phyloP scores from a whole-genome alignment of 2,113 vertebrate species.

The Colinus virginianus region DNA sequence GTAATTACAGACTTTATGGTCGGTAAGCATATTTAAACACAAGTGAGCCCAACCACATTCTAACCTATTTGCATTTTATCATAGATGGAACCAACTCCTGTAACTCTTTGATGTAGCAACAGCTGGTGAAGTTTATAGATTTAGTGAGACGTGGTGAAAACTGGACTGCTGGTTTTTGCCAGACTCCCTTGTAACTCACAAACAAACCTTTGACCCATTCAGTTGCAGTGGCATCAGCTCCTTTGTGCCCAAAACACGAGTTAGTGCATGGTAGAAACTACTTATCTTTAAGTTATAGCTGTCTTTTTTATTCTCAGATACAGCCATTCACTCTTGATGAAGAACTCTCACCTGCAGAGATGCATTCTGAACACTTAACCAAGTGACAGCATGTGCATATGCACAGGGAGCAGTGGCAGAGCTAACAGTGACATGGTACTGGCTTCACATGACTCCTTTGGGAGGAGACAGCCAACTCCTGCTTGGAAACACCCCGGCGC shows the following conservation, averaged over 20 bases:
- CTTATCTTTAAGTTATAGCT: not conserved
- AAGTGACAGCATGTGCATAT: not conserved
- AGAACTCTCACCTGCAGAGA: constrained; percentile 11
- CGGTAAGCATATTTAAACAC: constrained; percentile 18
- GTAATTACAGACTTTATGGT: not conserved
- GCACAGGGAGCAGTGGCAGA: not conserved
- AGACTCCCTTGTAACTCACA: not conserved
- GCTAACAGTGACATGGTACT: constrained; percentile 23
- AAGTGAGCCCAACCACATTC: not conserved
- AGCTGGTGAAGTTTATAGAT: not conserved
- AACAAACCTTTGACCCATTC: not conserved
- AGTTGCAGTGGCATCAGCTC: not conserved
- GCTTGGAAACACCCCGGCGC: not conserved
- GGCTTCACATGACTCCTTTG: constrained; percentile 66
- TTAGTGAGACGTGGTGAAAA: not conserved
- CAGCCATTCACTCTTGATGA: not conserved
- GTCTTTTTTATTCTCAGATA: not conserved
- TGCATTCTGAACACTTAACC: not conserved
- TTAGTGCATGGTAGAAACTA: not conserved
- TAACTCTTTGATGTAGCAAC: not conserved
- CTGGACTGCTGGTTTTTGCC: not conserved
- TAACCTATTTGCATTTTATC: not conserved
- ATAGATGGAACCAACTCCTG: not conserved
- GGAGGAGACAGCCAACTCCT: constrained; percentile 51
- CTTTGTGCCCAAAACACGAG: not conserved